Conservation (phyloP, 1,140 invertebrate species). For the Eciton burchellii region DNA sequence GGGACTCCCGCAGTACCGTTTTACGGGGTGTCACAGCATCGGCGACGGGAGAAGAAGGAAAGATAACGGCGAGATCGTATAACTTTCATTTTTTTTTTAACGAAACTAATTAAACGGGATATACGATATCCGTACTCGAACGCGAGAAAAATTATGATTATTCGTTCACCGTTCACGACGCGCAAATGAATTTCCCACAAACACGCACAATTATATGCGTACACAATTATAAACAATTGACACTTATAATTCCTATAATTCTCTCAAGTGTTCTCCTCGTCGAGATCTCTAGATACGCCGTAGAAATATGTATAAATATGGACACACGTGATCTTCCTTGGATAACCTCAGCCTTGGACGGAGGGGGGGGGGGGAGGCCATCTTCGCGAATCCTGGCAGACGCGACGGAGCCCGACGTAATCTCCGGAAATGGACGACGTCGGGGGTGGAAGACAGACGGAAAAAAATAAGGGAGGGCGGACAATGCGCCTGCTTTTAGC, state of each 20-base stretch:
- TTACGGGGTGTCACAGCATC: slow-evolving; percentile 13
- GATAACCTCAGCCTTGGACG: slow-evolving; percentile 55
- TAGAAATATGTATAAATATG: slow-evolving; percentile 20
- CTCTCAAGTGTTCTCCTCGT: background rate
- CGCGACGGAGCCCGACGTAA: slow-evolving; percentile 68
- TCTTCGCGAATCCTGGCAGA: slow-evolving; percentile 66
- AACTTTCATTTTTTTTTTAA: background rate
- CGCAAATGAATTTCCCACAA: no score
- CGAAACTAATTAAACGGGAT: no score
- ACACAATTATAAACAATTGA: no score
- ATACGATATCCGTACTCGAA: no score
- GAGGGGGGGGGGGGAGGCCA: slow-evolving; percentile 48
- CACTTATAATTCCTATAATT: background rate
- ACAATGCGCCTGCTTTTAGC: slow-evolving; percentile 58
- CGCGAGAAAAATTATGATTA: no score
- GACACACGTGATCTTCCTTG: slow-evolving; percentile 42
- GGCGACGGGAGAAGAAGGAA: background rate
- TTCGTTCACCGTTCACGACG: no score
- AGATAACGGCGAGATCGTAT: background rate
- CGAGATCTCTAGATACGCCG: background rate
- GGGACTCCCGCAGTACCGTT: slow-evolving; percentile 26
- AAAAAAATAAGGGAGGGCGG: slow-evolving; percentile 40
- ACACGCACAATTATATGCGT: no score
- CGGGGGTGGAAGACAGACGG: slow-evolving; percentile 5
- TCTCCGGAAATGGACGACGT: slow-evolving; percentile 62